Conservation (phyloP, 2,113 vertebrate genomes). For the Hippoglossus stenolepis region DNA sequence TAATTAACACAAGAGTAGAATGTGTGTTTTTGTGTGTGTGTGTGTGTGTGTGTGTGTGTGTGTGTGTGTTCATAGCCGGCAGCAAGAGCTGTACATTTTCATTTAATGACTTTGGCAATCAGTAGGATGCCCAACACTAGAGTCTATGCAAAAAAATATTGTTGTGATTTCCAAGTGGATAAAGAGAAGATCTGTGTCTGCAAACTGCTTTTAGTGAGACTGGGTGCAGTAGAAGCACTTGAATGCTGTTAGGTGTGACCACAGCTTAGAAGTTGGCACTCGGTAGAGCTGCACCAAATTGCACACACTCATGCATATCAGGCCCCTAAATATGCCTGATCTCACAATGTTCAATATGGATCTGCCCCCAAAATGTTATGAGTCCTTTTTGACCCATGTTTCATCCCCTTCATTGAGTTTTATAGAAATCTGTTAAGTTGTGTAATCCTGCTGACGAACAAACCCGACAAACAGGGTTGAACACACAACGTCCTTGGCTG, state of each 20-base stretch:
- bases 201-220: slow-evolving; percentile 2
- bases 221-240: slow-evolving; percentile 10
- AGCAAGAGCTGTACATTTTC: background rate
- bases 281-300: background rate
- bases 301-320: background rate
- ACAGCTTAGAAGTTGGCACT: background rate
- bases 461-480: too few relatives aligned
- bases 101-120: slow-evolving; percentile 11
- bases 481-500: too few relatives aligned
- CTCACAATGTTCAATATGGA: too few relatives aligned
- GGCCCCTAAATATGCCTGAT: background rate
- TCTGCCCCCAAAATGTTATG: too few relatives aligned
- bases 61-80: background rate
- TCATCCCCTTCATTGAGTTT: too few relatives aligned
- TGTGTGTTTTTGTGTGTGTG: background rate
- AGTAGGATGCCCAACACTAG: slow-evolving; percentile 12
- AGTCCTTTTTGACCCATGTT: too few relatives aligned
- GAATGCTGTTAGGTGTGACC: slow-evolving; percentile 4
- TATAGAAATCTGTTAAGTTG: background rate
- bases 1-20: background rate
- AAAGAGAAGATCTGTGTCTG: slow-evolving; percentile 5
- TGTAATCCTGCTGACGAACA: too few relatives aligned
- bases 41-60: background rate
- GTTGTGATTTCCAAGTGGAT: background rate
- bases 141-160: slow-evolving; percentile 70